Evolutionary conservation across 2,888 invertebrate species (phyloP), one percentile per base, ranked within the genome.

Genomic region (Drymonia ruficornis): DNA sequence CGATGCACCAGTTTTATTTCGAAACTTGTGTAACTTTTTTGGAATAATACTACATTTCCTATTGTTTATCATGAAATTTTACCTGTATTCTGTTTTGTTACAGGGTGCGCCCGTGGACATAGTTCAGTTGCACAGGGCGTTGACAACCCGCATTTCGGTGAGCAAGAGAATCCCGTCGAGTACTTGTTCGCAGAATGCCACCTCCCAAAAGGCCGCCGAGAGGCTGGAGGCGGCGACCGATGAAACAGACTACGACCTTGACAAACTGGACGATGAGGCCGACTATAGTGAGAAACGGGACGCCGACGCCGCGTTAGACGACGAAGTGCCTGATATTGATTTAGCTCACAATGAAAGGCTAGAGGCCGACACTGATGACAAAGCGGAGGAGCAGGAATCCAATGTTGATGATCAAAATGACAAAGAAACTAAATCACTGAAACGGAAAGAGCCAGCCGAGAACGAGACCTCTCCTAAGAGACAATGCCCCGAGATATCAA

Each of bases 71-170:
- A 31, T n/a, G n/a, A 11, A 31, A 2, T 8, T 11, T 9, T 31
- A 13, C 13, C 3, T 4, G n/a, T 36, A 36, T 36, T 9, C 3
- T n/a, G 13, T n/a, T 55, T 49, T 52, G 18, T 83, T 78, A 0
- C 79, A 92, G 92, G 92, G 90, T 11, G 84, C 89, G 0, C 90
- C 91, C 1, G 73, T 65, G 7, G 92, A 92, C 61, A 91, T 92
- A 54, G 70, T 77, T 12, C 89, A 88, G 52, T 70, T 92, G 45
- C 75, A 86, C 72, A 75, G 84, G 58, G 88, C 89, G 11, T 73
- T 92, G 13, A 74, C 75, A 34, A 63, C 83, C 7, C 87, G 91
- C 23, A 81, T 91, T 31, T 78, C 86, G 1, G 75, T 80, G 28
- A 84, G 81, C 67, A 86, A 84, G 67, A 76, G 74, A 2, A 55